Evolutionary conservation across 2,113 vertebrate species (phyloP).

Genomic region (Rhizomys pruinosus): DNA sequence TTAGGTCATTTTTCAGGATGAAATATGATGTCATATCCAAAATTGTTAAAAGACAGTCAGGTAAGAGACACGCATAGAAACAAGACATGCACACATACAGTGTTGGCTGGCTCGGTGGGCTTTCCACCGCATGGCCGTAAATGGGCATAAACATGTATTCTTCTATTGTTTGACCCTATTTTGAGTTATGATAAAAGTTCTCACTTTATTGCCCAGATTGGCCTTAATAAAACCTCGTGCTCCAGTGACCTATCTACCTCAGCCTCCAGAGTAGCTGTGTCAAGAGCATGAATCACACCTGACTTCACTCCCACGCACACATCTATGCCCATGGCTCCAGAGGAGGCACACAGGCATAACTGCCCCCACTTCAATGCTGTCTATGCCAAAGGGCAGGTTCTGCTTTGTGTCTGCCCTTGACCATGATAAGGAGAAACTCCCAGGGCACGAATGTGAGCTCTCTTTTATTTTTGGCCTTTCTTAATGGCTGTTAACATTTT

Average conservation of each 20-base stretch:
- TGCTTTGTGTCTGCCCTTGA: constrained; percentile 53
- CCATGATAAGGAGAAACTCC: constrained; percentile 56
- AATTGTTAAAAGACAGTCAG: not conserved
- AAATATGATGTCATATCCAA: not conserved
- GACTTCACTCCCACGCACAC: not conserved
- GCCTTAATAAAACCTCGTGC: not conserved
- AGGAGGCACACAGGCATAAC: not conserved
- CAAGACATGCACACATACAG: accelerated
- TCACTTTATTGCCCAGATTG: not conserved
- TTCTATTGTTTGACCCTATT: not conserved
- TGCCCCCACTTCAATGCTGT: not conserved
- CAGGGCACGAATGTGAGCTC: constrained; percentile 49
- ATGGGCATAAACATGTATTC: accelerated
- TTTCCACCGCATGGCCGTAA: not conserved
- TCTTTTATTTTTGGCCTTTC: constrained; percentile 79
- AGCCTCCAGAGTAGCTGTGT: not conserved
- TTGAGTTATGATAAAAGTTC: not conserved
- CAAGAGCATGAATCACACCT: too few relatives aligned
- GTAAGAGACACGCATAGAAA: not conserved
- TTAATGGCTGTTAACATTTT: constrained; percentile 73
- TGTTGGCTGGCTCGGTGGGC: accelerated
- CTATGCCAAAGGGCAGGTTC: not conserved
- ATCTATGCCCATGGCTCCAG: accelerated
- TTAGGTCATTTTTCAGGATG: not conserved
- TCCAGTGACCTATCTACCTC: not conserved